These are phyloP conservation scores for Myopa tessellatipennis DNA, from an alignment of 2,888 invertebrate species.

Conservation along the genomic window DNA sequence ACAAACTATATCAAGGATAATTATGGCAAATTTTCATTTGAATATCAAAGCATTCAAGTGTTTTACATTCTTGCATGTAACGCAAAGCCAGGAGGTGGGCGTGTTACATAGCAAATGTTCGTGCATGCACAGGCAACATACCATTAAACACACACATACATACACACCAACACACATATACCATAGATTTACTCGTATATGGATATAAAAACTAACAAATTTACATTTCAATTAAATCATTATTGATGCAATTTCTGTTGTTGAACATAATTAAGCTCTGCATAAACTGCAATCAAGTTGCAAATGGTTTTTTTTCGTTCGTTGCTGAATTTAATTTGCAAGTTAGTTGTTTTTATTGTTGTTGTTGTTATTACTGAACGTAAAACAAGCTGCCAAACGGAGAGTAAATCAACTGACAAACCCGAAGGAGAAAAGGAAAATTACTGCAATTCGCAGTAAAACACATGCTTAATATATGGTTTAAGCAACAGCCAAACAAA, in stretches of 20 bases:
- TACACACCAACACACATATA: background rate
- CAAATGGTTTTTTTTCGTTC: background rate
- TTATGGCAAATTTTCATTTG: too few relatives aligned
- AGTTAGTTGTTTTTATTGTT: slow-evolving; percentile 9
- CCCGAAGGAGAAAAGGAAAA: background rate
- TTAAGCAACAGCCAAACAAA: slow-evolving; percentile 9
- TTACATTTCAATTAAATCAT: slow-evolving; percentile 29
- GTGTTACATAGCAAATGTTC: too few relatives aligned
- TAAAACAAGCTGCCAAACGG: background rate
- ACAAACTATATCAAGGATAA: too few relatives aligned
- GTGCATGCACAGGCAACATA: too few relatives aligned
- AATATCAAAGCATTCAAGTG: too few relatives aligned
- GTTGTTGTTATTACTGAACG: background rate
- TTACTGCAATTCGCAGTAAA: background rate
- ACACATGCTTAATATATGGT: slow-evolving; percentile 30
- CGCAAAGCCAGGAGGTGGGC: too few relatives aligned
- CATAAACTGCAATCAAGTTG: slow-evolving; percentile 22
- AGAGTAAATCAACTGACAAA: slow-evolving; percentile 21
- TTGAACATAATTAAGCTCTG: slow-evolving; percentile 15
- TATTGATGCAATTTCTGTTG: slow-evolving; percentile 8
- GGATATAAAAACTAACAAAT: slow-evolving; percentile 13
- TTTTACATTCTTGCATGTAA: too few relatives aligned
- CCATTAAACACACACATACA: background rate
- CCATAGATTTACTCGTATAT: too few relatives aligned
- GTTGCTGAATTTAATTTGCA: slow-evolving; percentile 18